A percentile compares a stretch with the other conserved stretches of the same genome.
phyloP scores from a whole-genome alignment of 2,797 vertebrate genomes.

The Harpagifer antarcticus region DNA sequence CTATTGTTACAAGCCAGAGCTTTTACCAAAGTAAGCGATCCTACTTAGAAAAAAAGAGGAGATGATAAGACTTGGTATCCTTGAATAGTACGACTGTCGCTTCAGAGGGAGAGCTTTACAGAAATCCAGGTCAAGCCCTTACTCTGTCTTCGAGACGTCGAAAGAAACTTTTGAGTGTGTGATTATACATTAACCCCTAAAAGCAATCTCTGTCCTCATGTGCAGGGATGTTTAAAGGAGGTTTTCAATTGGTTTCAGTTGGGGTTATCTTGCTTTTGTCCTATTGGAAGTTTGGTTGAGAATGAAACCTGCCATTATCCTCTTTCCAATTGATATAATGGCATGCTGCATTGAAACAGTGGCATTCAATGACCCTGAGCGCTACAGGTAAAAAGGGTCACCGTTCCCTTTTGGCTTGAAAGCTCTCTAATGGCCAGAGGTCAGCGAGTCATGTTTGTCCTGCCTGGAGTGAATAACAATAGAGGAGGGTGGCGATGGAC shows the following conservation, averaged over 20 bases:
- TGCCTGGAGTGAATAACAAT: conserved; percentile 83
- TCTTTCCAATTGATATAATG: conserved; percentile 47
- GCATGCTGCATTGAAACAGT: conserved; percentile 66
- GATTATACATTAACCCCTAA: conserved; percentile 74
- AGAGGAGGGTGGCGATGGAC: conserved; percentile 74
- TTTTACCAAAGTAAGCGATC: conserved; percentile 72
- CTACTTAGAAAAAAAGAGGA: conserved; percentile 49
- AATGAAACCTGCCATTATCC: conserved; percentile 50
- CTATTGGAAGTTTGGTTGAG: conserved; percentile 29
- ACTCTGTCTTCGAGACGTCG: conserved; percentile 57
- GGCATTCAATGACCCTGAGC: conserved; percentile 75
- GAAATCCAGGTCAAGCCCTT: conserved; percentile 76
- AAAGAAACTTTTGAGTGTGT: conserved; percentile 55
- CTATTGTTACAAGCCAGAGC: conserved; percentile 69
- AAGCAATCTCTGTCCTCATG: conserved; percentile 42
- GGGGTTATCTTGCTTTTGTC: conserved; percentile 59
- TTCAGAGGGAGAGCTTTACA: conserved; percentile 67
- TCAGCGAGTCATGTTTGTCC: conserved; percentile 86
- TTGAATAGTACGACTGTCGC: conserved; percentile 61
- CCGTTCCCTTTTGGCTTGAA: conserved; percentile 64
- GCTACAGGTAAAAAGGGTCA: conserved; percentile 73
- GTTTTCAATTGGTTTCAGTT: conserved; percentile 60
- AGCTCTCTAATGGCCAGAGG: conserved; percentile 82
- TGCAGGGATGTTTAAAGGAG: conserved; percentile 43
- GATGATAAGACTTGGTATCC: conserved; percentile 71